Evolutionary conservation across 2,888 invertebrate species (phyloP), one percentile per base, ranked within the genome.

Genomic region (Pyrgus malvae): DNA sequence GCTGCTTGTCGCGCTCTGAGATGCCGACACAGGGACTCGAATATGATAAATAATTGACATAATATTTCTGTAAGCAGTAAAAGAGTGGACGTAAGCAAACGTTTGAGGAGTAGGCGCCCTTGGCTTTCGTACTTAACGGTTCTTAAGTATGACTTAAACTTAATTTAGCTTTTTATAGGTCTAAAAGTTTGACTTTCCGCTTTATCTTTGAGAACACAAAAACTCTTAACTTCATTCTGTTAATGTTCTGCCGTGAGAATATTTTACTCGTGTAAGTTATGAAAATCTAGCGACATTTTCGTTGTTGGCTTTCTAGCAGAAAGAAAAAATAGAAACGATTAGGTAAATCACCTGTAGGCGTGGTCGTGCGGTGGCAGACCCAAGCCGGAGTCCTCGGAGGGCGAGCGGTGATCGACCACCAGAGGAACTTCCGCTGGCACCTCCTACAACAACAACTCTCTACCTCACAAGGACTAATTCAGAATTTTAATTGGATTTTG

Each of bases 321-420:
- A 66, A 65, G 64, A 66, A 70, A 68, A 71, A 68, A 45, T 21
- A 44, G 27, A 25, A 53, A 12, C 29, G 44, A 14, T 53, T 21
- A 29, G 29, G 44, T 49, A 41, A 68, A 75, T 84, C 86, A 94
- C 94, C 94, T 94, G 92, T 92, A 92, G 80, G 91, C 87, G 75
- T 93, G 92, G 88, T 94, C 94, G 75, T 93, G 92, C 83, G 93
- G 92, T 82, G 95, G 95, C 91, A 97, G 93, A 85, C 97, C 97
- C 84, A 98, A 94, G 80, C 97, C 97, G 88, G 97, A 97, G 93
- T 97, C 97, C 91, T 97, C 97, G 84, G 97, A 97, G 70, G 97
- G 97, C 77, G 96, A 96, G 81, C 95, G 94, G 90, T 93, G 93
- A 80, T 94, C 94, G 80, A 94, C 94, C 84, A 76, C 91, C 89